Evolutionary conservation across 30 jellyfish, hydroid and myxozoan genomes (phyloP).

Genomic region (Aurelia sp.): DNA sequence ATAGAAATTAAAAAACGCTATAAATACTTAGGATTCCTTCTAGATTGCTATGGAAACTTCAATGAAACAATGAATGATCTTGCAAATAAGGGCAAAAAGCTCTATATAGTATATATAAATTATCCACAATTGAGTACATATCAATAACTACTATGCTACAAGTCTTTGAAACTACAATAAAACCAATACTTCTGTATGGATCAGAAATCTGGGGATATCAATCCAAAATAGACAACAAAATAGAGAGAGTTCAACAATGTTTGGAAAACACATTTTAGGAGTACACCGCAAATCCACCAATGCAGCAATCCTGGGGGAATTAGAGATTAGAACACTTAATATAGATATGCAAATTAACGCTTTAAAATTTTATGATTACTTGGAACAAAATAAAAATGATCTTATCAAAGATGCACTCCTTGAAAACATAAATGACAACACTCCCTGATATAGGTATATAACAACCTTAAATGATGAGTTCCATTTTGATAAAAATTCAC

Average conservation of each 20-base stretch:
- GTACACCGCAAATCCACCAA: slow-evolving; percentile 1
- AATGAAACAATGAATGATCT: no score
- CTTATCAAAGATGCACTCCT: background rate
- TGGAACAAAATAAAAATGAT: background rate
- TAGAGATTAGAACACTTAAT: background rate
- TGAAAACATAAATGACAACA: background rate
- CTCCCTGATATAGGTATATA: background rate
- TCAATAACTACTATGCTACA: no score
- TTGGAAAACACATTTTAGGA: background rate
- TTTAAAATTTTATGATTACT: no score
- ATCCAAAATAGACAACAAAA: background rate
- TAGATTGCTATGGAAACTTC: no score
- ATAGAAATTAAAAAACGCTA: no score
- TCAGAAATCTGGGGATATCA: background rate
- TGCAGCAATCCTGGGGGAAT: slow-evolving; percentile 1
- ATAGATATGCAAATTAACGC: no score
- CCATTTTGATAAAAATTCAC: no score
- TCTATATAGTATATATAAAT: no score
- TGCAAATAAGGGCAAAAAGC: no score
- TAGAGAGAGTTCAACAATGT: background rate
- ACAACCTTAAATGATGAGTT: background rate
- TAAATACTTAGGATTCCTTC: no score
- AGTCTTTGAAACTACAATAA: background rate
- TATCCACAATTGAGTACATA: no score
- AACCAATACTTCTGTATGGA: background rate